A percentile compares a stretch with the other conserved stretches of the same genome.
These are phyloP conservation scores for Bombylius discolor DNA, from an alignment of 2,888 invertebrate genomes.

Conservation along the genomic window DNA sequence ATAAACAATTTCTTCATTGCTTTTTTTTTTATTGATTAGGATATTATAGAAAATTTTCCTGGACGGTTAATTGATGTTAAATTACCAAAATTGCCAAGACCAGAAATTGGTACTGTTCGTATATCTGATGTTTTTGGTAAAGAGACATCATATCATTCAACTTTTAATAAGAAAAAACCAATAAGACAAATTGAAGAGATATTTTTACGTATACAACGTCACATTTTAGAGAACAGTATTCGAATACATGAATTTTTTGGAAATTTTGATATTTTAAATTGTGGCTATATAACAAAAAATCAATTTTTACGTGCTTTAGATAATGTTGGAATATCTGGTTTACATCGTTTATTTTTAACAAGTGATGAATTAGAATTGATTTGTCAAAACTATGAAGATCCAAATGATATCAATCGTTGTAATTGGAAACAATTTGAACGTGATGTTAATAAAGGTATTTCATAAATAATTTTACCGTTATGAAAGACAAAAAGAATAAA, in stretches of 20 bases:
- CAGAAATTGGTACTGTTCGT: constrained; percentile 46
- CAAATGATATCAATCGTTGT: constrained; percentile 51
- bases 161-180: constrained; percentile 36
- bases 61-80: constrained; percentile 53
- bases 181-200: constrained; percentile 1
- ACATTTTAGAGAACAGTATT: constrained; percentile 49
- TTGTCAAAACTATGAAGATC: constrained; percentile 55
- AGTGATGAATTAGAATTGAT: constrained; percentile 50
- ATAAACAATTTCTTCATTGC: no score
- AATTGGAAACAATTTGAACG: constrained; percentile 68
- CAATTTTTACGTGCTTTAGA: constrained; percentile 61
- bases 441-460: constrained; percentile 58
- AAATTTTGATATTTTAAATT: constrained; percentile 55
- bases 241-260: constrained; percentile 56
- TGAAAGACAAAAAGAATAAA: no score
- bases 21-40: constrained; percentile 24
- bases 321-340: constrained; percentile 47
- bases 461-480: not conserved
- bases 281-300: constrained; percentile 53
- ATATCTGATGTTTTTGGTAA: constrained; percentile 40
- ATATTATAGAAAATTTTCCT: constrained; percentile 45
- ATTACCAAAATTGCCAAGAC: constrained; percentile 52
- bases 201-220: constrained; percentile 44
- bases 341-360: constrained; percentile 43
- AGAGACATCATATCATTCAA: constrained; percentile 47